A percentile compares a stretch with the other conserved stretches of the same genome.
phyloP scores from a whole-genome alignment of 2,113 vertebrate species.

The Mobula birostris region DNA sequence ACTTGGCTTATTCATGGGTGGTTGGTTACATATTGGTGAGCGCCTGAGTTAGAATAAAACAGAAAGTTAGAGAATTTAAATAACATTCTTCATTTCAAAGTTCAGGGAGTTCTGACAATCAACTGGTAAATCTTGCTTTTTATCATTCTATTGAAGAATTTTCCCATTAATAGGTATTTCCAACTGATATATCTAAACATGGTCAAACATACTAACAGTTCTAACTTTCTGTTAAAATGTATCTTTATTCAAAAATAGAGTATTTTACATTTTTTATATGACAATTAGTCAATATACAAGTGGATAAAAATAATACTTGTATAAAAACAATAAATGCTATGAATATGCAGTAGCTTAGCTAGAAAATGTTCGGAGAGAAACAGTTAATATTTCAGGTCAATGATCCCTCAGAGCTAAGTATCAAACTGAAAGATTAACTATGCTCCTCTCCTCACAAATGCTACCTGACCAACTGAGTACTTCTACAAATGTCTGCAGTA shows the following conservation, averaged over 20 bases:
- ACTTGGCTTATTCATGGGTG: slow-evolving; percentile 90
- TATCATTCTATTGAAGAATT: not conserved
- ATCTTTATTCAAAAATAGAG: not conserved
- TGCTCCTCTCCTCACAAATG: too few species aligned
- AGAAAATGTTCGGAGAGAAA: too few species aligned
- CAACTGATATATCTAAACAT: not conserved
- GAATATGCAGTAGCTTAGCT: too few species aligned
- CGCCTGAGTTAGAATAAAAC: slow-evolving; percentile 59
- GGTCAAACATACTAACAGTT: not conserved
- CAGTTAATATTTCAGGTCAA: too few species aligned
- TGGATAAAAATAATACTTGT: not conserved
- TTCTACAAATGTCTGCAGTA: too few species aligned
- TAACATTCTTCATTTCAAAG: not conserved
- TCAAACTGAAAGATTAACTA: too few species aligned
- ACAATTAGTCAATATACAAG: not conserved
- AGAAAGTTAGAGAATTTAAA: not conserved
- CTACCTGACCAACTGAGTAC: too few species aligned
- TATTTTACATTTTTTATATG: not conserved
- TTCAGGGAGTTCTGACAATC: not conserved
- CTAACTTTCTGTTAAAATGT: not conserved
- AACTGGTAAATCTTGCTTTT: not conserved
- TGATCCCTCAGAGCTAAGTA: too few species aligned
- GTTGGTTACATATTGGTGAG: slow-evolving; percentile 96
- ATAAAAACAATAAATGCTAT: too few species aligned
- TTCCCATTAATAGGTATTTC: not conserved